These are phyloP conservation scores for Erpobdella octoculata DNA, from an alignment of 2,888 invertebrate genomes.

Conservation along the genomic window DNA sequence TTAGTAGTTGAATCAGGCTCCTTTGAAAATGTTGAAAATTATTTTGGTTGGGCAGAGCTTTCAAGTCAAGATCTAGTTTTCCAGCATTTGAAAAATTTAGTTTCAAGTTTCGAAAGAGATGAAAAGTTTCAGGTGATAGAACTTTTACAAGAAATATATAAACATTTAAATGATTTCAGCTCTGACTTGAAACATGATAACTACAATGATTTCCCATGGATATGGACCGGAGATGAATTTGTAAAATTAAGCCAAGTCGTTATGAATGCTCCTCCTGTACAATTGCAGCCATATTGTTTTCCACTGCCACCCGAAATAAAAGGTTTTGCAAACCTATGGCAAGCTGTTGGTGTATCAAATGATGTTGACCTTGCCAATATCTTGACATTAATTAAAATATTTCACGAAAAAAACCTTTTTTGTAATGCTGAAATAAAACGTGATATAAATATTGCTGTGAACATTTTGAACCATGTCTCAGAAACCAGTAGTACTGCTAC, in stretches of 20 bases:
- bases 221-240: constrained; percentile 39
- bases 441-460: constrained; percentile 32
- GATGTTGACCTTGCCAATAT: not conserved
- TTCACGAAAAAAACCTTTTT: not conserved
- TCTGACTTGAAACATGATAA: not conserved
- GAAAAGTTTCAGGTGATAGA: not conserved
- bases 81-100: constrained; percentile 16
- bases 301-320: constrained; percentile 34
- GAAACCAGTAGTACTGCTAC: not conserved
- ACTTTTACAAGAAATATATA: constrained; percentile 1
- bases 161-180: not conserved
- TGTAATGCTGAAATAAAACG: not conserved
- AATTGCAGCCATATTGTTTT: constrained; percentile 35
- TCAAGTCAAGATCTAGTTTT: not conserved
- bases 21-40: constrained; percentile 3
- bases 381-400: constrained; percentile 3
- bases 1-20: not conserved
- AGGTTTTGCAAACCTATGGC: constrained; percentile 33
- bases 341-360: constrained; percentile 26
- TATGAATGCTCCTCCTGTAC: not conserved
- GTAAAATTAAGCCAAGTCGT: not conserved
- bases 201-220: constrained; percentile 30
- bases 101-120: constrained; percentile 4
- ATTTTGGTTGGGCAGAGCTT: constrained; percentile 12
- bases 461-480: constrained; percentile 34